Evolutionary conservation across 2,888 invertebrate genomes (phyloP).

Genomic region (Diaperis boleti): DNA sequence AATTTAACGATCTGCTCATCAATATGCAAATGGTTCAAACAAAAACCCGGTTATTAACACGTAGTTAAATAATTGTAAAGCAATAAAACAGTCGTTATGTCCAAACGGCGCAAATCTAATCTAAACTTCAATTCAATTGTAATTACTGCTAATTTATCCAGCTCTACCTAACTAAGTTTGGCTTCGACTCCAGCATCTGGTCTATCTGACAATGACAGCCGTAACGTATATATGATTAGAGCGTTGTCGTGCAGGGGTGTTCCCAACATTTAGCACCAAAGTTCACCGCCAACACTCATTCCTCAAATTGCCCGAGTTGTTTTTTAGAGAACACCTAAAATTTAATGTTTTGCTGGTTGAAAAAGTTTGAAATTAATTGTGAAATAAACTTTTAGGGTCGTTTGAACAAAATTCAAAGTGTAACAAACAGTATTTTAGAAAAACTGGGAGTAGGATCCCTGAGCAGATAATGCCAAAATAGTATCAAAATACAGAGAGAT

Average conservation of each 20-base stretch:
- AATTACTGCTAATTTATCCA: conserved; percentile 61
- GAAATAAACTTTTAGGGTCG: too few relatives aligned
- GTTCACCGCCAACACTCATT: neutral
- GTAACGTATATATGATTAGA: conserved; percentile 57
- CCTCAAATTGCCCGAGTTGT: conserved; percentile 11
- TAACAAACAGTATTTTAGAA: too few relatives aligned
- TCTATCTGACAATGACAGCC: conserved; percentile 56
- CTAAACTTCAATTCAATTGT: conserved; percentile 61
- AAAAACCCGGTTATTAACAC: conserved; percentile 41
- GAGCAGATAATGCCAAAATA: too few relatives aligned
- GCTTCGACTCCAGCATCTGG: conserved; percentile 51
- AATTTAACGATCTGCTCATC: conserved; percentile 29
- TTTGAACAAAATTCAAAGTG: conserved; percentile 4
- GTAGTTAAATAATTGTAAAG: conserved; percentile 41
- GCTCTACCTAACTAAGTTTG: conserved; percentile 48
- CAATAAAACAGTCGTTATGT: conserved; percentile 58
- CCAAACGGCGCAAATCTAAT: conserved; percentile 58
- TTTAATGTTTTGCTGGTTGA: conserved; percentile 4
- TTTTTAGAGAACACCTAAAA: neutral
- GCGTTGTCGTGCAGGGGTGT: conserved; percentile 12
- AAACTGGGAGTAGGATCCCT: too few relatives aligned
- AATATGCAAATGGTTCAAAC: conserved; percentile 35
- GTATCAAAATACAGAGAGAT: too few relatives aligned
- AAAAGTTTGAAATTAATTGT: conserved; percentile 8
- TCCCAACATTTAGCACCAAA: conserved; percentile 16